Conservation (phyloP, 2,113 vertebrate genomes). For the Hemibagrus wyckioides region DNA sequence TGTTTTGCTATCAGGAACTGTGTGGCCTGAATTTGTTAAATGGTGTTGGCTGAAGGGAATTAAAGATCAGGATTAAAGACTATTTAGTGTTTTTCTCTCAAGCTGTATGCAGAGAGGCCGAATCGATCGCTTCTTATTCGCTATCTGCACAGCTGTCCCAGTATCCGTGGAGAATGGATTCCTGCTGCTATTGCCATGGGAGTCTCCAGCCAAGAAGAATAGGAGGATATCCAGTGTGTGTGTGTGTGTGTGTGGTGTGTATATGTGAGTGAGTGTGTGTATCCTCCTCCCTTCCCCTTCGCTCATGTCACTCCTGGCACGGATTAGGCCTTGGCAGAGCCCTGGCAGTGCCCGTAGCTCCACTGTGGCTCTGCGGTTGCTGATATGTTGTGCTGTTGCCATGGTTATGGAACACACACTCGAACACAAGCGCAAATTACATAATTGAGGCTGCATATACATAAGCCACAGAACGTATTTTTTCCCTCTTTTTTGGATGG, state of each 20-base stretch:
- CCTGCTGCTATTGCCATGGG: constrained; percentile 74
- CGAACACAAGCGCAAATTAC: constrained; percentile 67
- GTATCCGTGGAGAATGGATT: constrained; percentile 80
- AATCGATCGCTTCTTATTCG: constrained; percentile 69
- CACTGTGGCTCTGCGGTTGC: constrained; percentile 69
- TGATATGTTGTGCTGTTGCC: constrained; percentile 78
- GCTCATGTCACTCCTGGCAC: constrained; percentile 75
- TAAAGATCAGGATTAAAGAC: constrained; percentile 69
- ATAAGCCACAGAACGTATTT: constrained; percentile 64
- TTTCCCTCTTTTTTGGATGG: constrained; percentile 44
- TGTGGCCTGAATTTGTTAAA: constrained; percentile 58
- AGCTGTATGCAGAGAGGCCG: constrained; percentile 66
- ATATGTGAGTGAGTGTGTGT: constrained; percentile 52
- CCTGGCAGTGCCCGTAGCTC: constrained; percentile 68
- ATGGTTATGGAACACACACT: constrained; percentile 70
- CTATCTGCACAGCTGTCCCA: constrained; percentile 77
- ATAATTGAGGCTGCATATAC: constrained; percentile 76
- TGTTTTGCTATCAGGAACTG: constrained; percentile 60
- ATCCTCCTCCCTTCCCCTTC: constrained; percentile 68
- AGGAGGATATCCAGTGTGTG: constrained; percentile 77
- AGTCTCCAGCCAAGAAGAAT: constrained; percentile 77
- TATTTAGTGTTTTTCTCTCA: constrained; percentile 73
- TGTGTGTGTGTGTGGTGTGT: constrained; percentile 52
- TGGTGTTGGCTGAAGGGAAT: constrained; percentile 62
- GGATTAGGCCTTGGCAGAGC: constrained; percentile 75